Conservation (phyloP, 2,797 vertebrate genomes). For the Meda fulgida region DNA sequence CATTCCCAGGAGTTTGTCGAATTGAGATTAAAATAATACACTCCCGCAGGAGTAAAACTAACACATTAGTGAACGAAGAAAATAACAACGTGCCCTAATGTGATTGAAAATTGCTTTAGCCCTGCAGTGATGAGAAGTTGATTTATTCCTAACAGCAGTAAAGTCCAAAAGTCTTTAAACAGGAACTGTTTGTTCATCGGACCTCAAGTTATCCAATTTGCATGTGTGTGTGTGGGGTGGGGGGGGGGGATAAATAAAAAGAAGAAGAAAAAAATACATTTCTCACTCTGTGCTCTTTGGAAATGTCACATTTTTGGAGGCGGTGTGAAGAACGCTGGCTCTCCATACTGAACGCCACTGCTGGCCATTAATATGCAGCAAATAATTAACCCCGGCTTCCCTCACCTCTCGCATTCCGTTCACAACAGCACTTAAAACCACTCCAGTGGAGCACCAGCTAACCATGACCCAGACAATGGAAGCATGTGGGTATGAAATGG, state of each 20-base stretch:
- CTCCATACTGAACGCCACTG: conserved; percentile 44
- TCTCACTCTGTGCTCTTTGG: conserved; percentile 55
- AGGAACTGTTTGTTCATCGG: conserved; percentile 48
- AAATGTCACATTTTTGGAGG: conserved; percentile 67
- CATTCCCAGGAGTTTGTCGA: conserved; percentile 2
- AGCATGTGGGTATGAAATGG: conserved; percentile 25
- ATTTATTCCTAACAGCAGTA: conserved; percentile 38
- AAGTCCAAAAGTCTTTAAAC: conserved; percentile 47
- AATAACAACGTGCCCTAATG: conserved; percentile 30
- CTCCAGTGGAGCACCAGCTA: conserved; percentile 39
- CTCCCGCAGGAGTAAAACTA: conserved; percentile 20
- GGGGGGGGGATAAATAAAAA: not conserved
- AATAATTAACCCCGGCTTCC: conserved; percentile 57
- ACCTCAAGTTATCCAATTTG: conserved; percentile 54
- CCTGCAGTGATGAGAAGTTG: conserved; percentile 40
- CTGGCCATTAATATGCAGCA: conserved; percentile 61
- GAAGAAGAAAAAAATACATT: conserved; percentile 57
- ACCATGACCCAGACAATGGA: conserved; percentile 44
- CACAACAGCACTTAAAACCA: conserved; percentile 52
- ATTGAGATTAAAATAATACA: conserved; percentile 25
- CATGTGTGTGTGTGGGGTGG: not conserved
- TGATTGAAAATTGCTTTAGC: conserved; percentile 49
- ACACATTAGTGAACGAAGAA: conserved; percentile 15
- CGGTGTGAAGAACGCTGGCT: conserved; percentile 55
- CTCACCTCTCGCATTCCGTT: conserved; percentile 45